Evolutionary conservation across 2,113 vertebrate genomes (phyloP).

Genomic region (Artemisiospiza belli): DNA sequence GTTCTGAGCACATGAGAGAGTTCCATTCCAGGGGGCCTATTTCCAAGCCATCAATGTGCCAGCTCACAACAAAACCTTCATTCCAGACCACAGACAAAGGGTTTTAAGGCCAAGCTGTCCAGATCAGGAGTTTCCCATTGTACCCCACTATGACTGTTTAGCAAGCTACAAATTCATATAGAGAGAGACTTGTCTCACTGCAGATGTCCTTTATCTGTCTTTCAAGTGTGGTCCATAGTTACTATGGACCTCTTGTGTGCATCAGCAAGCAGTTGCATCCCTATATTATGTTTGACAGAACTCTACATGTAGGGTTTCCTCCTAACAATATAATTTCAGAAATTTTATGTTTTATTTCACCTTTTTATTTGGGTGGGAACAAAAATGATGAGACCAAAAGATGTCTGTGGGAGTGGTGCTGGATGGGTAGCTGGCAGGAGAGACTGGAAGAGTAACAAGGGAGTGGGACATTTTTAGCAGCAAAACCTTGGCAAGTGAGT

Average conservation of each 20-base stretch:
- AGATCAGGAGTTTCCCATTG: neutral
- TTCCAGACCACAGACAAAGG: neutral
- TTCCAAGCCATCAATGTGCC: neutral
- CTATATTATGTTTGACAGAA: neutral
- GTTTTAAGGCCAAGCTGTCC: neutral
- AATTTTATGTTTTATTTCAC: neutral
- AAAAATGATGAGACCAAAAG: neutral
- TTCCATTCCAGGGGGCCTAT: rapidly evolving
- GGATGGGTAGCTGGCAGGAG: neutral
- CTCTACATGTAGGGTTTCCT: rapidly evolving
- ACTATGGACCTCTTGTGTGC: neutral
- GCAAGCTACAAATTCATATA: neutral
- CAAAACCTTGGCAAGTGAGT: neutral
- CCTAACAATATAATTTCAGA: neutral
- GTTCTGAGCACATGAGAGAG: rapidly evolving
- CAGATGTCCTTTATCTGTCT: neutral
- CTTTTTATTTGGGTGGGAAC: neutral
- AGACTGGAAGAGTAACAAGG: neutral
- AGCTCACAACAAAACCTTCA: neutral
- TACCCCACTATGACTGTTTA: neutral
- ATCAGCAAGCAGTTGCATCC: neutral
- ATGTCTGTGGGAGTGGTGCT: neutral
- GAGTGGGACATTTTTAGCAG: neutral
- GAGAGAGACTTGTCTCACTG: neutral
- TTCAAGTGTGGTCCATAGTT: neutral